Evolutionary conservation across 30 jellyfish, hydroid and myxozoan genomes (phyloP), one percentile per base, ranked within the genome.

Genomic region (Aurelia aurita complex sp. Pacific): DNA sequence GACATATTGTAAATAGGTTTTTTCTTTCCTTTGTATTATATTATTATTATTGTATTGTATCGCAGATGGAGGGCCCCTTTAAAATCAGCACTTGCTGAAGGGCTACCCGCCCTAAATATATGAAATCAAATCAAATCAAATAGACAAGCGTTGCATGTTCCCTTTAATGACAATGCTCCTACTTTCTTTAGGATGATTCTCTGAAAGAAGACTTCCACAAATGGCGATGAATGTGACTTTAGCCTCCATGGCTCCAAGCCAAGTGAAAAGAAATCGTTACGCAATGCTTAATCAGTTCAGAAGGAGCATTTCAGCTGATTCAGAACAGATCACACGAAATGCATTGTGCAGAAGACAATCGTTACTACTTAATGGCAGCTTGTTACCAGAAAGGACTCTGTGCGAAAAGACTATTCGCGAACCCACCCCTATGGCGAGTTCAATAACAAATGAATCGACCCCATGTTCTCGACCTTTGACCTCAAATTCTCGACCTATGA

Each of bases 161-260:
- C 52, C 6, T 40, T 40, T 0, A 46, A 46, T 46, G 8, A 46
- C 57, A 46, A 9, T 46, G 57, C 57, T 46, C 1, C 76, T 66
- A 3, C 13, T 66, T 19, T 4, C 18, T 14, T 55, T 4, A 23
- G 38, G 76, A 13, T 23, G 36, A 17, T 3, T 13, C 43, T 66
- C 76, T 66, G 54, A 66, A 46, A 13, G 42, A 46, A 66, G 46
- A 46, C 57, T 5, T 2, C 38, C 43, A 23, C 16, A 1, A 66
- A 66, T 23, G 36, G 12, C 29, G 13, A 75, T 75, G 85, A 75
- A 55, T 57, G 74, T 54, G n/a, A 75, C 51, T 38, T 16, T 75
- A 55, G 85, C 36, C 14, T 75, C 85, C 0, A 19, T 75, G 85
- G 66, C 85, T 3, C 67, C 85, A 29, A 29, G 73, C 19, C 85